Percentiles rank a stretch among this genome's conserved stretches.
These are phyloP conservation scores for Cylindroiulus punctatus DNA, from an alignment of 2,888 invertebrate genomes.

Conservation along the genomic window DNA sequence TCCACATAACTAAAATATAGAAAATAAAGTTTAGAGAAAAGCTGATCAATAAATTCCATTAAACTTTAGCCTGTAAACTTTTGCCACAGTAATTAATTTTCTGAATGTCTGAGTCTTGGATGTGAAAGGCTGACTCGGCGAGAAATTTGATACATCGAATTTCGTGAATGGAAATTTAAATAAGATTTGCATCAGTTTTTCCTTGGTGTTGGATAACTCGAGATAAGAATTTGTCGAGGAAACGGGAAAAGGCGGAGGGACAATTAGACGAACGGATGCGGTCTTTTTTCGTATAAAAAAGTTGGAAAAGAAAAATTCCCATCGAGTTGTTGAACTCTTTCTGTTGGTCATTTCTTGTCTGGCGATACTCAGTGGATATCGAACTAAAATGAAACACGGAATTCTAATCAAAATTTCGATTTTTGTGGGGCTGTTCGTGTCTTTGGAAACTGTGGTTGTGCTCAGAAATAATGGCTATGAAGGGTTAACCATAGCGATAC, in stretches of 20 bases:
- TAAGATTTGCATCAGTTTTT: slow-evolving; percentile 20
- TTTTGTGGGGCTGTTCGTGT: background rate
- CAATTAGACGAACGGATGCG: slow-evolving; percentile 23
- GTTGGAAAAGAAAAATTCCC: background rate
- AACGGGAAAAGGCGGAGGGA: slow-evolving; percentile 37
- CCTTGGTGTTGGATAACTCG: slow-evolving; percentile 16
- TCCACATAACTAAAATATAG: too few relatives aligned
- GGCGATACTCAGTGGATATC: background rate
- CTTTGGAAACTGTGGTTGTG: slow-evolving; percentile 34
- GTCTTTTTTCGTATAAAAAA: background rate
- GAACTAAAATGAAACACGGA: background rate
- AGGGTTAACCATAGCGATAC: slow-evolving; percentile 56
- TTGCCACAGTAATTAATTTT: too few relatives aligned
- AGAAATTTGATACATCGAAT: slow-evolving; percentile 11
- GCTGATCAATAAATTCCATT: too few relatives aligned
- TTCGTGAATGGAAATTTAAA: slow-evolving; percentile 26
- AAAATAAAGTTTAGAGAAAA: too few relatives aligned
- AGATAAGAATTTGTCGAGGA: slow-evolving; percentile 16
- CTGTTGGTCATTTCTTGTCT: background rate
- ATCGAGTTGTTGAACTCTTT: slow-evolving; percentile 21
- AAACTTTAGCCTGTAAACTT: too few relatives aligned
- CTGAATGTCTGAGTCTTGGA: background rate
- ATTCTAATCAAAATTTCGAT: slow-evolving; percentile 15
- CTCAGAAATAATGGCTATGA: slow-evolving; percentile 56
- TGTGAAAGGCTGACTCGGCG: background rate